Evolutionary conservation across 1,140 invertebrate genomes (phyloP).

Genomic region (Scaptomyza montana): DNA sequence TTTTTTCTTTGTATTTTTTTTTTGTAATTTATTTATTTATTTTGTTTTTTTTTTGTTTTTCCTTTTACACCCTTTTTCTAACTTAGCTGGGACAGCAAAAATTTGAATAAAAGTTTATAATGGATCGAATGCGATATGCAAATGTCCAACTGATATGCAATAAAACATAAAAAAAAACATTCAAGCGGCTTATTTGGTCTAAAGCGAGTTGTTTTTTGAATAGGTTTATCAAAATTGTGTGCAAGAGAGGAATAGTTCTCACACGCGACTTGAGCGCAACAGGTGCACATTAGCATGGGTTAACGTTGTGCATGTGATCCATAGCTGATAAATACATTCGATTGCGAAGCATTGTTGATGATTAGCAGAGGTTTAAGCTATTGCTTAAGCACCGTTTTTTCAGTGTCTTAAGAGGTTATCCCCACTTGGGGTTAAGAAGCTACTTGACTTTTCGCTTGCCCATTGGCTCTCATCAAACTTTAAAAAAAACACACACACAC

Average conservation of each 20-base stretch:
- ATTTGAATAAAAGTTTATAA: constrained; percentile 80
- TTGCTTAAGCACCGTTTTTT: constrained; percentile 28
- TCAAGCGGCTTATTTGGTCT: constrained; percentile 55
- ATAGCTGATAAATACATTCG: constrained; percentile 28
- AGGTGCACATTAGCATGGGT: constrained; percentile 66
- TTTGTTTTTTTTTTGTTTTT: constrained; percentile 23
- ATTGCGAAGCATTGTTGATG: constrained; percentile 8
- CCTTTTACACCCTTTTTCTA: constrained; percentile 44
- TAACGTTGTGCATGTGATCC: constrained; percentile 41
- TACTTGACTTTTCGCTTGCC: constrained; percentile 41
- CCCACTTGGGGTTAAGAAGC: constrained; percentile 16
- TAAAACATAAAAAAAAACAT: constrained; percentile 38
- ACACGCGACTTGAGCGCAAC: constrained; percentile 43
- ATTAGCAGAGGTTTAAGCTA: constrained; percentile 40
- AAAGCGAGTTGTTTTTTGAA: constrained; percentile 33
- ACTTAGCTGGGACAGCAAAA: constrained; percentile 30
- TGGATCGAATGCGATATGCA: constrained; percentile 44
- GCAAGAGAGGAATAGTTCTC: constrained; percentile 52
- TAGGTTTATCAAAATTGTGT: constrained; percentile 50
- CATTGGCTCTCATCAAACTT: constrained; percentile 55
- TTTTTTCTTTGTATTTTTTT: constrained; percentile 22
- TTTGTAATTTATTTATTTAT: too few species aligned
- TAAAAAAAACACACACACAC: constrained; percentile 39
- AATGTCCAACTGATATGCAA: constrained; percentile 42
- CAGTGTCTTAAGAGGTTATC: constrained; percentile 15